phyloP scores from a whole-genome alignment of 2,888 invertebrate genomes.

The Hypomecis punctinalis region DNA sequence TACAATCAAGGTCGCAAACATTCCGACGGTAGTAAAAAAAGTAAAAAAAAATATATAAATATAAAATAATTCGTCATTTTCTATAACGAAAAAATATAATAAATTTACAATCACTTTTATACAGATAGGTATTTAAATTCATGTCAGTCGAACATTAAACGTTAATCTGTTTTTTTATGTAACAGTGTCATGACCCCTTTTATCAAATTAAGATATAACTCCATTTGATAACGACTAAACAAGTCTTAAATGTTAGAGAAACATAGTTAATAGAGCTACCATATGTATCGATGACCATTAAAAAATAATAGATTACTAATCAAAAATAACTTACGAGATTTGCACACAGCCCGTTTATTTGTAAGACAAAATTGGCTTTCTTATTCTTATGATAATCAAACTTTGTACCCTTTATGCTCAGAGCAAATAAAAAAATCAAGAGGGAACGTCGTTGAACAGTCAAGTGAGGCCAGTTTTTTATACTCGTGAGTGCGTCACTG shows the following conservation, averaged over 20 bases:
- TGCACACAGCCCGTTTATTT: constrained; percentile 7
- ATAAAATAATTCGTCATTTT: not conserved
- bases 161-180: constrained; percentile 6
- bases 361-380: constrained; percentile 1
- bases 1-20: not conserved
- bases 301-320: not conserved
- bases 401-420: constrained; percentile 6
- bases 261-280: constrained; percentile 3
- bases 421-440: not conserved
- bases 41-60: not conserved
- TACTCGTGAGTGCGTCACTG: too few species aligned
- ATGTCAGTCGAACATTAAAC: constrained; percentile 10
- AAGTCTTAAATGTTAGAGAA: not conserved
- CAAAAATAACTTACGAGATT: constrained; percentile 2
- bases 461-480: too few species aligned
- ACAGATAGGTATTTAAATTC: not conserved
- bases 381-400: not conserved
- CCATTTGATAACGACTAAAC: constrained; percentile 10
- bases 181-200: constrained; percentile 17
- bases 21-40: not conserved
- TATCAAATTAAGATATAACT: constrained; percentile 23
- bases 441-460: too few species aligned
- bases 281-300: not conserved
- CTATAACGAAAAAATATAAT: not conserved
- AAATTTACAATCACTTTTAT: not conserved